Percentiles rank a stretch among this genome's conserved stretches.
phyloP scores from a whole-genome alignment of 2,113 vertebrate genomes.

The Electrona antarctica region DNA sequence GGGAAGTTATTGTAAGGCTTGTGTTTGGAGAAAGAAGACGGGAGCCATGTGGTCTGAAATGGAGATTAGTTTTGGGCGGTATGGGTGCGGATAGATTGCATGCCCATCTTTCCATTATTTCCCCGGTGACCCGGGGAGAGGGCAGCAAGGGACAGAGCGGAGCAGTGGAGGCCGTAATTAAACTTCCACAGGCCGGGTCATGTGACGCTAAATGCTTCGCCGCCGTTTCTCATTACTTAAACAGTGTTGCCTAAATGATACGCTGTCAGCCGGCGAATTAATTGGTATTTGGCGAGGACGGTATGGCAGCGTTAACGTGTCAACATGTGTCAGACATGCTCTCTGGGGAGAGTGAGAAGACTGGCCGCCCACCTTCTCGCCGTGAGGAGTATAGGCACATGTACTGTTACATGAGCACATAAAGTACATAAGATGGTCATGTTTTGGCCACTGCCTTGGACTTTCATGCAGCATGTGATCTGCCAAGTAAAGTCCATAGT shows the following conservation, averaged over 20 bases:
- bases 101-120: conserved; percentile 74
- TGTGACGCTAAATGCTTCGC: conserved; percentile 72
- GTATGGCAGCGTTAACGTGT: conserved; percentile 52
- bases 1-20: conserved; percentile 7
- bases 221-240: conserved; percentile 72
- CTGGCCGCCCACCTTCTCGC: conserved; percentile 48
- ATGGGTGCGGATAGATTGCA: conserved; percentile 66
- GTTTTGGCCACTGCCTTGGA: conserved; percentile 15
- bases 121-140: conserved; percentile 52
- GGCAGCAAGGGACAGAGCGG: conserved; percentile 59
- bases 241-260: conserved; percentile 67
- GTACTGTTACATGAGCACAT: conserved; percentile 14
- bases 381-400: conserved; percentile 45
- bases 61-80: conserved; percentile 68
- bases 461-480: conserved; percentile 6
- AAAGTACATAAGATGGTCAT: conserved; percentile 39
- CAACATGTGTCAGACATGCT: conserved; percentile 56
- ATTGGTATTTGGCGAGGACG: conserved; percentile 67
- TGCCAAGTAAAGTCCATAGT: conserved; percentile 38
- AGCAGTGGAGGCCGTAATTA: conserved; percentile 73
- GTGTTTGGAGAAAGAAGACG: conserved; percentile 20
- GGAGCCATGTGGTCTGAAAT: conserved; percentile 59
- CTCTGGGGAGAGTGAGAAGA: conserved; percentile 30
- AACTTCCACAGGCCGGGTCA: conserved; percentile 70
- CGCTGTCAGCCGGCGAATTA: conserved; percentile 63